Base-by-base conservation (phyloP, 2,888 invertebrate species). In the Diogma glabrata region DNA sequence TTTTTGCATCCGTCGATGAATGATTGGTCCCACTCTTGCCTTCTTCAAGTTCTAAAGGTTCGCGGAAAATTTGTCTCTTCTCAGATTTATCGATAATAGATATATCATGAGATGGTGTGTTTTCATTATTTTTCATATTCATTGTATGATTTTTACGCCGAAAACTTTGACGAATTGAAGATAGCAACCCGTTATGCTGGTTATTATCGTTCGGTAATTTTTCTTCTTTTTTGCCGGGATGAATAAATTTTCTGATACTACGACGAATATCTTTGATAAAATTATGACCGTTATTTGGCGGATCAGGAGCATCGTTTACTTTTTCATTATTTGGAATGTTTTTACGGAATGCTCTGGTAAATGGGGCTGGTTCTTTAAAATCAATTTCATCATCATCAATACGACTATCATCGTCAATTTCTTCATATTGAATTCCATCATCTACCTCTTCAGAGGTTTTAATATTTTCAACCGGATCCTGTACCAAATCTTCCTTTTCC, bases 61-160 rank as follows among this genome's bases (percentile, higher is more conserved):
- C 22, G n/a, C 47, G 64, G 59, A 9, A 58, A 49, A 3, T 58
- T 51, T 30, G 51, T 58, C 5, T 59, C 3, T 67, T 60, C 51
- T 67, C 67, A 24, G 62, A 61, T 46, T 55, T 55, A 49, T 69
- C 69, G 28, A 69, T 57, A 38, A 69, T 67, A 10, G 69, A 68
- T 5, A 64, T 57, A 43, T 69, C 64, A 17, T 58, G 57, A 8
- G 54, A 24, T 9, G 48, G 22, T 1, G 53, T 52, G 6, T 47
- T 19, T 10, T 50, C 16, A 4, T 10, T 20, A 7, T 20, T 14
- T 52, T 24, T 14, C 38, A 49, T 9, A 50, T 26, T 5, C 14
- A 51, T n/a, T 52, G 54, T 23, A 61, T 61, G 2, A 58, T 54
- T 3, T 26, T 66, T 63, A 1, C 65, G 62, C 0, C 70, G 62